Base-by-base conservation (phyloP, 2,888 invertebrate species). In the Hipparchia semele region DNA sequence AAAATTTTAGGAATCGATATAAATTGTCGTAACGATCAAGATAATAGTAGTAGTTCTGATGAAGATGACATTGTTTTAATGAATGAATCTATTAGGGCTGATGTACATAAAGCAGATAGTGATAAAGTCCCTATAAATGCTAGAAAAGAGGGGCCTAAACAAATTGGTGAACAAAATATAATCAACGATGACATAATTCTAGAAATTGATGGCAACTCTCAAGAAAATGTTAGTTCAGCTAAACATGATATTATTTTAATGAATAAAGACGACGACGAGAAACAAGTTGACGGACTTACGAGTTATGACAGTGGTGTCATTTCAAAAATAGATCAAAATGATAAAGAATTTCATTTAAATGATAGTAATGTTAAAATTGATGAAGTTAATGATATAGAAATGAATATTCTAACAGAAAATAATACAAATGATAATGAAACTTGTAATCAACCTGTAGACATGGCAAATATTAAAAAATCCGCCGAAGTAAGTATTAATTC, bases 51-150 rank as follows among this genome's bases (percentile, higher is more conserved):
- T 10, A 59, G 33, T 33, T 59, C 33, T 59, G 23, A 65, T 7
- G 51, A 51, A 65, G 33, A 23, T 12, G 4, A 33, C 33, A 23
- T 10, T 12, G 72, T 72, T 13, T 45, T 71, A 54, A 71, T 82
- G 1, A 82, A 78, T 75, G 75, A 82, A 67, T 76, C 80, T 9
- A 76, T 83, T n/a, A 73, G 71, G 64, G 81, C 80, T 68, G 81
- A 83, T 79, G 72, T 81, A 58, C 80, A 84, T 70, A 71, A 71
- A 60, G n/a, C 53, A 23, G 49, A 64, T 64, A 64, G n/a, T 23
- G 33, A 46, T 2, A 8, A 56, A 61, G 53, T 67, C 53, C 1
- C 69, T 54, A 67, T 6, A 10, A 69, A 39, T 64, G 59, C 45
- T 68, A 46, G 66, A 66, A 68, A 75, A 58, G 46, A 33, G 56